Conservation (phyloP, 2,888 invertebrate genomes). For the Agriotes lineatus region DNA sequence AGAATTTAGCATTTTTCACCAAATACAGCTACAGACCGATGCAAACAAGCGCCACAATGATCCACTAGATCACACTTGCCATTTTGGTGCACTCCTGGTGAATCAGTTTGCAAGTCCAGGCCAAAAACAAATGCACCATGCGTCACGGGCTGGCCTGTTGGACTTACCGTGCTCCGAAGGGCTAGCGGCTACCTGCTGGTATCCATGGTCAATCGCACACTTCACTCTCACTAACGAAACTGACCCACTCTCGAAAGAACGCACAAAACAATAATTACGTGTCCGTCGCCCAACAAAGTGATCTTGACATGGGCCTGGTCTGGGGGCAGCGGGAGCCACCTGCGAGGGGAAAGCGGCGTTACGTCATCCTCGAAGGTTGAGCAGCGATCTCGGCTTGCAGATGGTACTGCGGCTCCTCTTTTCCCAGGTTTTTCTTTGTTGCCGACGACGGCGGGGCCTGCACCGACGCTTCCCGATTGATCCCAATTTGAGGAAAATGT, state of each 20-base stretch:
- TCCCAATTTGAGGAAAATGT: too few species aligned
- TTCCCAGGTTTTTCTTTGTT: background rate
- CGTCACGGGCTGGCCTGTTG: background rate
- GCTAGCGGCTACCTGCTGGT: conserved; percentile 23
- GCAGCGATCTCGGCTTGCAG: conserved; percentile 22
- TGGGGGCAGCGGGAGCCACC: conserved; percentile 20
- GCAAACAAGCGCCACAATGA: too few species aligned
- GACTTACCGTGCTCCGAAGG: background rate
- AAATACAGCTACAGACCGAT: too few species aligned
- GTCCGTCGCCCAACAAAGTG: conserved; percentile 29
- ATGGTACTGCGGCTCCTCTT: background rate
- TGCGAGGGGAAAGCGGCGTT: conserved; percentile 44
- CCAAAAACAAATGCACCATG: background rate
- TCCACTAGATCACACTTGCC: too few species aligned
- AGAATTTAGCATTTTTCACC: too few species aligned
- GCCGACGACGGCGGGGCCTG: too few species aligned
- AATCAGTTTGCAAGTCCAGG: too few species aligned
- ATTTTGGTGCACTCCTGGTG: too few species aligned
- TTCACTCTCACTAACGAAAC: conserved; percentile 45
- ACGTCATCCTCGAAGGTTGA: conserved; percentile 46
- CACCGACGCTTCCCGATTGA: too few species aligned
- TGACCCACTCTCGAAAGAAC: conserved; percentile 41
- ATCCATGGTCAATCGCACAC: conserved; percentile 42
- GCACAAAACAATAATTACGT: conserved; percentile 37
- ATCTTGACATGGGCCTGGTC: conserved; percentile 12